Base-by-base conservation (phyloP, 2,797 vertebrate species). In the Microhierax caerulescens region DNA sequence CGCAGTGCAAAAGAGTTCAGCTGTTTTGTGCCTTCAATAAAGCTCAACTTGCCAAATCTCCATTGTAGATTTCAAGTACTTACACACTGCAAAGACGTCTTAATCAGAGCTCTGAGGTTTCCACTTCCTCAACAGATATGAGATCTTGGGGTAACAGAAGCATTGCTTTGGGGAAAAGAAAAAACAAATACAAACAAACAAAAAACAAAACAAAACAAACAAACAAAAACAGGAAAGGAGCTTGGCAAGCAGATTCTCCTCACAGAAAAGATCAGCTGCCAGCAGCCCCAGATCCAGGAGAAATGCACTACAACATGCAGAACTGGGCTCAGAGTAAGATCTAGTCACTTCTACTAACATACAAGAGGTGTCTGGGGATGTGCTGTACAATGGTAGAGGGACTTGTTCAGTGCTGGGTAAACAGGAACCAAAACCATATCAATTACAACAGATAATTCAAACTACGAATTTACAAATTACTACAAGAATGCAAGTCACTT, bases 321-420 rank as follows among this genome's bases (percentile, higher is more conserved):
- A 80, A 63, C 22, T 28, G 12, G 9, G 43, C 51, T 90, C 22
- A 30, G 13, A 61, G 50, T 34, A 90, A 61, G 41, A 47, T 34
- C 32, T 17, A 64, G 34, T 32, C 54, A 59, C 6, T 72, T 75
- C 37, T 24, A 2, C 10, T 54, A 24, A 78, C 13, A 23, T 75
- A 22, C 4, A 7, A 60, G 10, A 15, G 5, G 10, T 30, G 6
- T 13, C 19, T 5, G 9, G 5, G 16, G 2, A 1, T n/a, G 28
- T 36, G 13, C 32, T 64, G 27, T 36, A 48, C 32, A 75, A 89
- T 11, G 5, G 20, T 20, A 39, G 17, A n/a, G 3, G 16, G 27
- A 54, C 10, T 73, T 0, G 0, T 54, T 68, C 50, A 63, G 50
- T 11, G 22, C 3, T 6, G 24, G 27, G 17, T 36, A 81, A 90